Evolutionary conservation across 2,888 invertebrate species (phyloP).

Genomic region (Ischnus inquisitorius): DNA sequence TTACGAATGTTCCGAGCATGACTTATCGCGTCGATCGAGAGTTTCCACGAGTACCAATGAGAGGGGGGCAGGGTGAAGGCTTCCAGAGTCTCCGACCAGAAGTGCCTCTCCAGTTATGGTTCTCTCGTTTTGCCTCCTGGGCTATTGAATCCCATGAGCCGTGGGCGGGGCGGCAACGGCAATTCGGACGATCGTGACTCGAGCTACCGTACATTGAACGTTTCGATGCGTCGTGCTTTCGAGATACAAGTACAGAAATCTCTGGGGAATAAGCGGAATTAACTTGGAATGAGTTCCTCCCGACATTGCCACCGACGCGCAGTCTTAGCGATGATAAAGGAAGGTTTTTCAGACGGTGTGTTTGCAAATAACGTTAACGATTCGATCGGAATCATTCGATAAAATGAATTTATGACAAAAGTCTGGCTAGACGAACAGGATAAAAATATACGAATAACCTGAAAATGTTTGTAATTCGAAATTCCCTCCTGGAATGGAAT

Average conservation of each 20-base stretch:
- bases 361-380: no score
- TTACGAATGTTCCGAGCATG: slow-evolving; percentile 62
- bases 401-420: no score
- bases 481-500: no score
- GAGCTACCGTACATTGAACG: slow-evolving; percentile 33
- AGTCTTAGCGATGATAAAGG: not conserved
- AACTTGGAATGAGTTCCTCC: not conserved
- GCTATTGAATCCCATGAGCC: slow-evolving; percentile 45
- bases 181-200: slow-evolving; percentile 56
- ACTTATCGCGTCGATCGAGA: slow-evolving; percentile 73
- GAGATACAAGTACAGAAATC: slow-evolving; percentile 15
- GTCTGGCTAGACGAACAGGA: no score
- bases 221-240: slow-evolving; percentile 25
- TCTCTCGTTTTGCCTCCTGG: slow-evolving; percentile 22
- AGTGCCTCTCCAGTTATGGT: slow-evolving; percentile 30
- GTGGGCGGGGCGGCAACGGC: not conserved
- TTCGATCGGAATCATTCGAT: no score
- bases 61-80: slow-evolving; percentile 25
- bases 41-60: slow-evolving; percentile 60
- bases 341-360: not conserved
- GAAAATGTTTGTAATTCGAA: no score
- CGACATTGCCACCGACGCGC: not conserved
- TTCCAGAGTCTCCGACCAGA: slow-evolving; percentile 38
- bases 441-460: no score
- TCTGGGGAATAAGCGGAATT: not conserved